A percentile compares a stretch with the other conserved stretches of the same genome.
Conservation (phyloP, 2,113 vertebrate species). For the Sturnus vulgaris region DNA sequence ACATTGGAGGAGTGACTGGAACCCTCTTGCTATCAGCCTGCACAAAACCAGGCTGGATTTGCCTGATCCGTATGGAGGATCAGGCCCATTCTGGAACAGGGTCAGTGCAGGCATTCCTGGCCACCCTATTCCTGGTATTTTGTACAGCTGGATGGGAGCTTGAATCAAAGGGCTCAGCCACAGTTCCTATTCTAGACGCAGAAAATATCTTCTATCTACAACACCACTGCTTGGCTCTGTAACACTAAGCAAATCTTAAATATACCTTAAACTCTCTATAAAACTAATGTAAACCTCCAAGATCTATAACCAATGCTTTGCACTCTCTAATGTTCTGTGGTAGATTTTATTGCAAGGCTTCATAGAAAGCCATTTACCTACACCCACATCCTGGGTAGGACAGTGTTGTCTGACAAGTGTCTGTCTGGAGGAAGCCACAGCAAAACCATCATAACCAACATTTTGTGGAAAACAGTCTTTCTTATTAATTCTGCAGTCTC, state of each 20-base stretch:
- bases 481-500: neutral
- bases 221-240: neutral
- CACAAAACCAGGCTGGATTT: neutral
- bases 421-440: conserved; percentile 35
- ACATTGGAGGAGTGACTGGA: neutral
- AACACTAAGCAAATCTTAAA: conserved; percentile 19
- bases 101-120: neutral
- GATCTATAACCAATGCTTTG: neutral
- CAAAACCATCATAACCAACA: neutral
- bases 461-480: neutral
- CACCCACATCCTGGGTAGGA: conserved; percentile 35
- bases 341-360: conserved; percentile 37
- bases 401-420: conserved; percentile 27
- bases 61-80: neutral
- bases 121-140: neutral
- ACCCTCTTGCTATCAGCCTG: neutral
- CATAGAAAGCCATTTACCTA: neutral
- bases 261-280: neutral
- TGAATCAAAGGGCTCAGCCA: neutral
- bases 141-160: neutral
- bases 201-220: conserved; percentile 8
- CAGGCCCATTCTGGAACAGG: neutral
- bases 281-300: conserved; percentile 22
- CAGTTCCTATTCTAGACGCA: neutral
- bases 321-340: neutral